Base-by-base conservation (phyloP, 2,113 vertebrate genomes). In the Ascaphus truei region DNA sequence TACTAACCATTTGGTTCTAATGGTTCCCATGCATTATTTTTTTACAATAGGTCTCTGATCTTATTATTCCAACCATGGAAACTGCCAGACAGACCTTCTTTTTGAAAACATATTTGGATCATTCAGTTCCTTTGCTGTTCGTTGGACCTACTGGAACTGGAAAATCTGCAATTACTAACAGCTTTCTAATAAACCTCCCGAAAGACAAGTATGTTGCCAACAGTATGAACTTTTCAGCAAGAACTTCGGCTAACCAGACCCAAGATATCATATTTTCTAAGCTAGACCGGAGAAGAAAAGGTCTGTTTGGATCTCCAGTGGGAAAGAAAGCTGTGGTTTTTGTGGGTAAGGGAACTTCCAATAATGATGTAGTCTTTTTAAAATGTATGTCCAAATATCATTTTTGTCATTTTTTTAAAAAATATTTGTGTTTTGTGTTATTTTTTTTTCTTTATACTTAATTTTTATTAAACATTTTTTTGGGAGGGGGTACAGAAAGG, bases 61-160 rank as follows among this genome's bases (percentile, higher is more conserved):
- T 97, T 29, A 96, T 97, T 72, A 91, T 98, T 66, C 92, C 94
- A 30, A 97, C 96, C 1, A 81, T 85, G 85, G 95, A 96, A 81
- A 98, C 95, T 0, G 92, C 92, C n/a, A 88, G 95, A 11, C 94
- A 97, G 62, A 77, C 80, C 3, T 98, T 93, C 81, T 97, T 97
- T 82, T 83, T 98, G 62, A 86, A 84, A 58, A 90, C 86, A 0
- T 96, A 92, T 47, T 72, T 96, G 73, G 81, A 87, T 0, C 93
- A 94, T 52, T 81, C 84, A 59, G 76, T 96, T 22, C 90, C 94
- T 3, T 33, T 83, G 73, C 79, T 98, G 51, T 93, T 98, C 29
- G 92, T 98, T 73, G 96, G 96, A 22, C 92, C 95, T 57, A 98
- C 96, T n/a, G 95, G 95, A 72, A 98, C 96, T 2, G 95, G 95